A percentile compares a stretch with the other conserved stretches of the same genome.
Conservation (phyloP, 2,113 vertebrate genomes). For the Podilymbus podiceps region DNA sequence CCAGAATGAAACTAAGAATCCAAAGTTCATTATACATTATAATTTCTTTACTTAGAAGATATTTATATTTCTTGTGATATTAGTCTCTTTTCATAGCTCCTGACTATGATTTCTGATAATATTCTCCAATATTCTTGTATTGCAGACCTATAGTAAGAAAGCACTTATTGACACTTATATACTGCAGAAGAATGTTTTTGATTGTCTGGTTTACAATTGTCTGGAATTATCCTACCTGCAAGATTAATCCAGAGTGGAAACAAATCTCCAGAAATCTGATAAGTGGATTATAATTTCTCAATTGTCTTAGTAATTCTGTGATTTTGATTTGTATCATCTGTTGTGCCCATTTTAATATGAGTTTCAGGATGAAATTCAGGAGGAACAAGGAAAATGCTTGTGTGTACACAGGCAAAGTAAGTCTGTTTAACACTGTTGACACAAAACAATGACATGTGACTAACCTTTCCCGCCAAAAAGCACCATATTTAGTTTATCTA, state of each 20-base stretch:
- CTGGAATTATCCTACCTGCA: neutral
- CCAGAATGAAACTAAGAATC: neutral
- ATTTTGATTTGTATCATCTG: neutral
- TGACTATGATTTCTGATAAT: neutral
- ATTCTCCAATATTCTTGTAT: neutral
- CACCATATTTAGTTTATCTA: neutral
- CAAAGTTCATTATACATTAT: neutral
- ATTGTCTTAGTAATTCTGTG: neutral
- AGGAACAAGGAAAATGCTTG: neutral
- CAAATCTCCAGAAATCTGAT: neutral
- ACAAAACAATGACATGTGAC: neutral
- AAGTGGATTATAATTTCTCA: neutral
- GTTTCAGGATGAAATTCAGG: neutral
- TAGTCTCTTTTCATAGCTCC: neutral
- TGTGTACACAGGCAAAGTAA: neutral
- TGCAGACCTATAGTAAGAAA: neutral
- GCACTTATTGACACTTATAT: neutral
- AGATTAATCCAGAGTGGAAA: neutral
- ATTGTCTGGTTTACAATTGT: neutral
- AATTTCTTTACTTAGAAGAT: neutral
- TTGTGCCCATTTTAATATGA: neutral
- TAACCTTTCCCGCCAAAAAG: neutral
- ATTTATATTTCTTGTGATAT: neutral
- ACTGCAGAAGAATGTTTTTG: neutral
- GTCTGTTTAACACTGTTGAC: neutral